Evolutionary conservation across 2,888 invertebrate genomes (phyloP).

Genomic region (Drosophila pullipes): DNA sequence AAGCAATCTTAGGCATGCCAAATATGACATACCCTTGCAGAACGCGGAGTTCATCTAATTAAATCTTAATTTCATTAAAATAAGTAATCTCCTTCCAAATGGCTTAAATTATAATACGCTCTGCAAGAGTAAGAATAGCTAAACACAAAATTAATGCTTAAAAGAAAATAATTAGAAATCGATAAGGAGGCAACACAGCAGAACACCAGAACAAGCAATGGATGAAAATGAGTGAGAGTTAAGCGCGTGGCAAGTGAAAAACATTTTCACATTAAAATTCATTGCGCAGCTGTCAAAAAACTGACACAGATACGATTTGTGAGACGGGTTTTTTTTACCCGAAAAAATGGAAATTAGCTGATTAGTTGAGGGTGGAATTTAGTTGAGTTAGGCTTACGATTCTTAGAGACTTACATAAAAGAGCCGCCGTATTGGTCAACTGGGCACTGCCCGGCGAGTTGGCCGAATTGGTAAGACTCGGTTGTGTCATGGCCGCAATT

Average conservation of each 20-base stretch:
- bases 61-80: background rate
- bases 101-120: background rate
- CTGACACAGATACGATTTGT: conserved; percentile 22
- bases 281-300: conserved; percentile 45
- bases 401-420: conserved; percentile 82
- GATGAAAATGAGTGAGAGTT: background rate
- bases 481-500: conserved; percentile 88
- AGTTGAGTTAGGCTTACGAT: background rate
- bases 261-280: conserved; percentile 2
- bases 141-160: background rate
- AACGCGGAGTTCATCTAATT: background rate
- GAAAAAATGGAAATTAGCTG: conserved; percentile 30
- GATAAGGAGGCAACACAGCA: conserved; percentile 33
- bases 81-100: background rate
- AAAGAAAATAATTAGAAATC: conserved; percentile 39
- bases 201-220: background rate
- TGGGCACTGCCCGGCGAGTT: conserved; percentile 84
- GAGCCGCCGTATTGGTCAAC: conserved; percentile 84
- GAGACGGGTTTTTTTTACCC: background rate
- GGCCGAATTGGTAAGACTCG: conserved; percentile 84
- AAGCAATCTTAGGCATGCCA: background rate
- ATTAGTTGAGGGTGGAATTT: conserved; percentile 12
- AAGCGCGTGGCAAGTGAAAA: background rate
- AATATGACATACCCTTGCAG: background rate
- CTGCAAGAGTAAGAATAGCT: conserved; percentile 28